Conservation (phyloP, 2,113 vertebrate genomes). For the Heterotilapia buettikoferi region DNA sequence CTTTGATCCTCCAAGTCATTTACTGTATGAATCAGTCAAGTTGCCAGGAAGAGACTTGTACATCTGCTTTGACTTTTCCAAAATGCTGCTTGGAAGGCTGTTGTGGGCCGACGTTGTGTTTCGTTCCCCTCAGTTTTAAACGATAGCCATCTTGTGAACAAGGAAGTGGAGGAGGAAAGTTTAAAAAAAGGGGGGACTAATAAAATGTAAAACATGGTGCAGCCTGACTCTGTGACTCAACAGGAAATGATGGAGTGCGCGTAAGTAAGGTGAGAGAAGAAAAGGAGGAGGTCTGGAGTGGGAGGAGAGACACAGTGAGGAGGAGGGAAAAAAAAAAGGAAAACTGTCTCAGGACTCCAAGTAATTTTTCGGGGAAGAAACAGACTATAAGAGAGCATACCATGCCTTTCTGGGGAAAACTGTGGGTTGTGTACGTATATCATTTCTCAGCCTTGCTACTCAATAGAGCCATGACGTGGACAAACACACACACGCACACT, state of each 20-base stretch:
- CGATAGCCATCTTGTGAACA: not conserved
- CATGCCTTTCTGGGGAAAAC: constrained; percentile 35
- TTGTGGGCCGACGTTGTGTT: not conserved
- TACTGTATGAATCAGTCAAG: constrained; percentile 6
- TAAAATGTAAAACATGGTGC: constrained; percentile 48
- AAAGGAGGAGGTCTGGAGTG: constrained; percentile 28
- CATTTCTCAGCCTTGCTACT: not conserved
- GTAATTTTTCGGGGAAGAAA: constrained; percentile 15
- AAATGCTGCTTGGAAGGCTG: not conserved
- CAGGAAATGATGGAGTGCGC: constrained; percentile 60
- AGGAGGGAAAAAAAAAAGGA: not conserved
- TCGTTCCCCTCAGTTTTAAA: not conserved
- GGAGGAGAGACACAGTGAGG: constrained; percentile 14
- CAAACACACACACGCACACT: not conserved
- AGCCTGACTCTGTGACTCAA: constrained; percentile 56
- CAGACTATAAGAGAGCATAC: not conserved
- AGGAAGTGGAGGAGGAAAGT: constrained; percentile 38
- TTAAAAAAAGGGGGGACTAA: not conserved
- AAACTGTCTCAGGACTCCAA: constrained; percentile 26
- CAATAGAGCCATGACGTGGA: not conserved
- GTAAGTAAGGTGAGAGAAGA: constrained; percentile 39
- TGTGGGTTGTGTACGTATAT: not conserved
- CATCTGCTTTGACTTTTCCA: not conserved
- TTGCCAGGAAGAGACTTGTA: constrained; percentile 33
- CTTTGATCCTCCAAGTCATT: constrained; percentile 1